Base-by-base conservation (phyloP, 2,113 vertebrate species). In the Rousettus leschenaultii region DNA sequence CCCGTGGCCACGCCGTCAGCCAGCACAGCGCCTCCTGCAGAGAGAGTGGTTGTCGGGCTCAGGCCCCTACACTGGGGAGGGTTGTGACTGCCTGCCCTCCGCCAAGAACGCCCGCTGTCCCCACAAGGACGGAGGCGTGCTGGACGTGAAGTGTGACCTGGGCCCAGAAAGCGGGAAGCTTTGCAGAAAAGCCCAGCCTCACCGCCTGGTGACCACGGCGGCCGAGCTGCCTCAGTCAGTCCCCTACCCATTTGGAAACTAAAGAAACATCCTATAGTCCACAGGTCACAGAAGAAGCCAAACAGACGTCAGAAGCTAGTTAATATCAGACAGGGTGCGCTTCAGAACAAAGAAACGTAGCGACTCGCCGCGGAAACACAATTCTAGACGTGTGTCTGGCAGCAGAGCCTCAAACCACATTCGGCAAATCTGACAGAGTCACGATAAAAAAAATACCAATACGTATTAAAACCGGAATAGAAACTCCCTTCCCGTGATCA, bases 1-100 rank as follows among this genome's bases (percentile, higher is more conserved):
- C 78, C 95, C 75, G 51, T 1, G 77, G 96, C 83, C 22, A 94
- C 61, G 40, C 98, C 98, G 33, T 96, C 97, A 30, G 78, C 74
- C 16, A 74, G 80, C 26, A 79, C 35, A 5, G 96, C 86, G 95
- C 93, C 98, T 99, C 95, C 92, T 98, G 95, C 4, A 94, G n/a
- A 77, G 73, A 95, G 9, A 86, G 45, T 0, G 35, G 13, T 40
- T 22, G 63, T 94, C 75, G 30, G 66, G 78, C 48, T 70, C n/a
- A 12, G 18, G 65, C 5, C 61, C 33, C 35, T 40, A 16, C 73
- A 22, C 6, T 2, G 13, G 45, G 38, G 51, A 26, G 6, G 11
- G 28, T 3, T 65, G 24, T n/a, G 28, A 15, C 14, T n/a, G 14
- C 5, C 65, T 51, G 15, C 7, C 21, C 40, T 40, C 40, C 6